phyloP scores from a whole-genome alignment of 2,888 invertebrate genomes.

The Sepioteuthis lessoniana region DNA sequence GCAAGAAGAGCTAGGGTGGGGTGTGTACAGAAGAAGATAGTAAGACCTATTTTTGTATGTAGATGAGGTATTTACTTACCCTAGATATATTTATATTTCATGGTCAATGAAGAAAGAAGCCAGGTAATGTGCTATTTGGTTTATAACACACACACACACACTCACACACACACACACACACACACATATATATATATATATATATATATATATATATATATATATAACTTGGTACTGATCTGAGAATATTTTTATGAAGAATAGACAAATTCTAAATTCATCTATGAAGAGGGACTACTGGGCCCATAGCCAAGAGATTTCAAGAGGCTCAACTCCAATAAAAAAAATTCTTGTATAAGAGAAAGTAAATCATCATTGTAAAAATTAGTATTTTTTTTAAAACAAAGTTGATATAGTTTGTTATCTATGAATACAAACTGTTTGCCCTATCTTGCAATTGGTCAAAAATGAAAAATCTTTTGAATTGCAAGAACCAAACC shows the following conservation, averaged over 20 bases:
- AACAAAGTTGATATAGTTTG: too few relatives aligned
- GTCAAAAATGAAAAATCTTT: too few relatives aligned
- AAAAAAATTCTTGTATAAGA: neutral
- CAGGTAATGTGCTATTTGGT: neutral
- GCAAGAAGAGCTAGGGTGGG: neutral
- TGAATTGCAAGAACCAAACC: too few relatives aligned
- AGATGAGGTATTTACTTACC: conserved; percentile 33
- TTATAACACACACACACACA: neutral
- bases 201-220: neutral
- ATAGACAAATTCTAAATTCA: neutral
- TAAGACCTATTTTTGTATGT: neutral
- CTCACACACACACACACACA: neutral
- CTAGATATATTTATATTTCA: conserved; percentile 8
- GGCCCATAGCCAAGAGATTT: neutral
- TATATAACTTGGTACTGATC: neutral
- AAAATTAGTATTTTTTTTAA: too few relatives aligned
- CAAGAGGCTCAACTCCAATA: neutral
- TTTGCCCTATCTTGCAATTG: too few relatives aligned
- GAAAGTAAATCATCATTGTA: too few relatives aligned
- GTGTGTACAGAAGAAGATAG: neutral
- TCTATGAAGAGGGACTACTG: neutral
- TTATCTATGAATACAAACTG: too few relatives aligned
- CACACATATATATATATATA: neutral
- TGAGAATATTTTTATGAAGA: neutral
- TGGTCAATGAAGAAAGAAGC: neutral